These are phyloP conservation scores for Eulemur albifrons DNA, from an alignment of 2,797 vertebrate species.

Conservation along the genomic window DNA sequence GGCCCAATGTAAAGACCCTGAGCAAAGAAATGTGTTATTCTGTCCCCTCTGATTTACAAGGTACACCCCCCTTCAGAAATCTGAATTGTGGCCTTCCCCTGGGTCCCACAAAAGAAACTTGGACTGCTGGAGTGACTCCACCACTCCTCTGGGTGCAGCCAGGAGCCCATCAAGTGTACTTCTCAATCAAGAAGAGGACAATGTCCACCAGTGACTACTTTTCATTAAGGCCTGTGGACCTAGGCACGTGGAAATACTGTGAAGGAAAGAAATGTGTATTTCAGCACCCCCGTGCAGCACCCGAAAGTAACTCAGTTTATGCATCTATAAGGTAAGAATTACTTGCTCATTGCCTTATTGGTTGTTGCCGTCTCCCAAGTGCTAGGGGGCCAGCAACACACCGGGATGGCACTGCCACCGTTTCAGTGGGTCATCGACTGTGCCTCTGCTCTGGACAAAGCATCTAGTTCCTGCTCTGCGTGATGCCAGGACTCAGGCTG, in stretches of 20 bases:
- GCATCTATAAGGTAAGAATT: neutral
- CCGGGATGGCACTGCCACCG: neutral
- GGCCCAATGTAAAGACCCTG: neutral
- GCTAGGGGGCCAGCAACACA: neutral
- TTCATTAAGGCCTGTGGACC: neutral
- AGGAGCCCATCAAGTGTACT: neutral
- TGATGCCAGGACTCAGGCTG: neutral
- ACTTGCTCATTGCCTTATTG: neutral
- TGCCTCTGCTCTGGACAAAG: neutral
- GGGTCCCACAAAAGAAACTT: neutral
- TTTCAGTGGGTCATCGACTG: neutral
- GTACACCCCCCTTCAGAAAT: neutral
- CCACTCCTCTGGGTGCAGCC: neutral
- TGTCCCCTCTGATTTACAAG: neutral
- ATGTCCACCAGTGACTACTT: neutral
- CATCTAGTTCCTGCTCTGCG: neutral
- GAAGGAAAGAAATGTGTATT: neutral
- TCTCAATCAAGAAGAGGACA: neutral
- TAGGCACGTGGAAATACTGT: neutral
- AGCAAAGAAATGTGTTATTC: neutral
- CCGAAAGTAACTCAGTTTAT: neutral
- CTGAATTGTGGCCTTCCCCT: neutral
- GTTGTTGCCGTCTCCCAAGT: neutral
- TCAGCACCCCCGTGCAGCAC: neutral
- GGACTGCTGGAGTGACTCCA: neutral